Evolutionary conservation across 2,113 vertebrate genomes (phyloP).

Genomic region (Delphinus delphis): DNA sequence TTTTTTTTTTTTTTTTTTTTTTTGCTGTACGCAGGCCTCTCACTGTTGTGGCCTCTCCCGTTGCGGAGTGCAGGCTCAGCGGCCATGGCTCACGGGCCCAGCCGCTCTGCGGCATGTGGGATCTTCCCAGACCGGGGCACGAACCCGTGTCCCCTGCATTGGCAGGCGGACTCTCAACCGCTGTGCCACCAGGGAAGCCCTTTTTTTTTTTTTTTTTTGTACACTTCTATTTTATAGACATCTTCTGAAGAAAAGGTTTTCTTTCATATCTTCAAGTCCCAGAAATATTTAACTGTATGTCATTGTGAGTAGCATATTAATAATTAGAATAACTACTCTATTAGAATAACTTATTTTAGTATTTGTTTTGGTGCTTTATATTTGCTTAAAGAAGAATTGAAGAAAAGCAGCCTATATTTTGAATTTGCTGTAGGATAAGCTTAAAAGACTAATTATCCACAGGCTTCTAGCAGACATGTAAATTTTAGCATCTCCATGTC

Average conservation of each 20-base stretch:
- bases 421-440: fast-evolving
- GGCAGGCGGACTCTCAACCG: too few species aligned
- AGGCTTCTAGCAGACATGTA: not conserved
- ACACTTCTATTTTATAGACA: not conserved
- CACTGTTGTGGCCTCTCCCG: too few species aligned
- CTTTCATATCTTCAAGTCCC: not conserved
- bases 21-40: too few species aligned
- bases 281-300: not conserved
- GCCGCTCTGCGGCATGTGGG: too few species aligned
- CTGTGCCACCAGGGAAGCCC: too few species aligned
- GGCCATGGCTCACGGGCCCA: too few species aligned
- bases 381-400: fast-evolving
- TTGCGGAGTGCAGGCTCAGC: too few species aligned
- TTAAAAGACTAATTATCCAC: not conserved
- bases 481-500: not conserved
- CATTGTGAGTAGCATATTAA: not conserved
- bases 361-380: not conserved
- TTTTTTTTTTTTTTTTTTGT: too few species aligned
- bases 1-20: too few species aligned
- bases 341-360: not conserved
- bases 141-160: too few species aligned
- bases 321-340: not conserved
- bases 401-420: not conserved
- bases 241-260: not conserved
- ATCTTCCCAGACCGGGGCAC: too few species aligned